Percentiles rank a stretch among this genome's conserved stretches.
Conservation (phyloP, 2,797 vertebrate genomes). For the Loris lydekkerianus region DNA sequence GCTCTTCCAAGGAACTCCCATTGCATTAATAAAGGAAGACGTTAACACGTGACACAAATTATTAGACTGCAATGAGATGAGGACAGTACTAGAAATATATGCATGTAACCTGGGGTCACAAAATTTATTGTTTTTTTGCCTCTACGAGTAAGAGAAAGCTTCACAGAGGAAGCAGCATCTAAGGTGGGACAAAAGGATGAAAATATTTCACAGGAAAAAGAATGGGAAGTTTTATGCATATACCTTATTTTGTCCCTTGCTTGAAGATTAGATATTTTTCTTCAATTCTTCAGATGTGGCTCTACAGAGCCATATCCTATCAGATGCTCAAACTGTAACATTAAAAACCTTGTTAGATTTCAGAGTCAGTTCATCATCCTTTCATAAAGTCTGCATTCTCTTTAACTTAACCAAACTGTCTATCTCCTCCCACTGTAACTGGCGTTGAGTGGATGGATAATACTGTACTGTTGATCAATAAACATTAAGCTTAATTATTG, state of each 20-base stretch:
- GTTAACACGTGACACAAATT: neutral
- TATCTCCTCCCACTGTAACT: neutral
- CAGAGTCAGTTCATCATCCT: slow-evolving; percentile 26
- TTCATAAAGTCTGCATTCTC: slow-evolving; percentile 8
- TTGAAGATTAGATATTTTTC: slow-evolving; percentile 45
- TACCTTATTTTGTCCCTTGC: neutral
- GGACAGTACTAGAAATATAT: neutral
- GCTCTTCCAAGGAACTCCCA: neutral
- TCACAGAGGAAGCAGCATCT: neutral
- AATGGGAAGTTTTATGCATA: neutral
- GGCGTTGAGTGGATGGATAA: neutral
- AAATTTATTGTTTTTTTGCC: slow-evolving; percentile 39
- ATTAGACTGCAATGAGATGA: neutral
- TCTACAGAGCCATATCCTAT: neutral
- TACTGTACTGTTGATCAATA: slow-evolving; percentile 37
- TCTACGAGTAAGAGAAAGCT: neutral
- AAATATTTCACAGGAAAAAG: neutral
- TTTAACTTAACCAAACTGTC: slow-evolving; percentile 26
- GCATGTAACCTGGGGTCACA: neutral
- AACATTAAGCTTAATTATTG: slow-evolving; percentile 7
- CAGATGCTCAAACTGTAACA: neutral
- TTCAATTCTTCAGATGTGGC: neutral
- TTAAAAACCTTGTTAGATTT: slow-evolving; percentile 42
- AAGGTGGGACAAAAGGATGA: neutral
- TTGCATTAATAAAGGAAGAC: neutral